A percentile compares a stretch with the other conserved stretches of the same genome.
Evolutionary conservation across 2,888 invertebrate genomes (phyloP).

Genomic region (Bellardia bayeri): DNA sequence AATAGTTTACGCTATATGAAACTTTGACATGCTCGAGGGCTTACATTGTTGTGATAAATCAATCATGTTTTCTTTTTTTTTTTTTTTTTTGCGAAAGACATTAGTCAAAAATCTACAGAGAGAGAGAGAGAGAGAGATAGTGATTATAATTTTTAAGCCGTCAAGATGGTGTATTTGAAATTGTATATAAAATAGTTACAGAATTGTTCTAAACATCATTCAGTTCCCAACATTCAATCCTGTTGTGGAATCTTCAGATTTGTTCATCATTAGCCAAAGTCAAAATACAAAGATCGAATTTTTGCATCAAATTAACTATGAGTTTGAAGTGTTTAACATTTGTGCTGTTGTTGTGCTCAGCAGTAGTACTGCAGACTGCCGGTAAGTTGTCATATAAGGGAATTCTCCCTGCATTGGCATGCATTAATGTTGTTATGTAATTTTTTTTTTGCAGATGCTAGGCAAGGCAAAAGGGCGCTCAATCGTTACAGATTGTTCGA

Average conservation of each 20-base stretch:
- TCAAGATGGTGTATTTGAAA: neutral
- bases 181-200: constrained; percentile 75
- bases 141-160: neutral
- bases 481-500: constrained; percentile 55
- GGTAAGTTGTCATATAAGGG: constrained; percentile 65
- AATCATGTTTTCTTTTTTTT: constrained; percentile 26
- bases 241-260: constrained; percentile 21
- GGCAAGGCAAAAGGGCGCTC: neutral
- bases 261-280: neutral
- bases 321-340: constrained; percentile 49
- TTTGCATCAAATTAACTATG: constrained; percentile 21
- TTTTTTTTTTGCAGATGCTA: constrained; percentile 44
- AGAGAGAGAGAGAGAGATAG: neutral
- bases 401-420: neutral
- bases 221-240: constrained; percentile 60
- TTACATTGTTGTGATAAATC: constrained; percentile 32
- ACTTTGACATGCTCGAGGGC: constrained; percentile 68
- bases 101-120: neutral
- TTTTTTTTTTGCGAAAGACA: neutral
- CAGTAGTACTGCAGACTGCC: constrained; percentile 63
- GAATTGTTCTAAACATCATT: constrained; percentile 73
- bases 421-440: neutral
- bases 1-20: constrained; percentile 34
- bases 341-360: constrained; percentile 69
- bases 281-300: neutral